Evolutionary conservation across 2,888 invertebrate genomes (phyloP), one percentile per base, ranked within the genome.

Genomic region (Homarus gammarus): DNA sequence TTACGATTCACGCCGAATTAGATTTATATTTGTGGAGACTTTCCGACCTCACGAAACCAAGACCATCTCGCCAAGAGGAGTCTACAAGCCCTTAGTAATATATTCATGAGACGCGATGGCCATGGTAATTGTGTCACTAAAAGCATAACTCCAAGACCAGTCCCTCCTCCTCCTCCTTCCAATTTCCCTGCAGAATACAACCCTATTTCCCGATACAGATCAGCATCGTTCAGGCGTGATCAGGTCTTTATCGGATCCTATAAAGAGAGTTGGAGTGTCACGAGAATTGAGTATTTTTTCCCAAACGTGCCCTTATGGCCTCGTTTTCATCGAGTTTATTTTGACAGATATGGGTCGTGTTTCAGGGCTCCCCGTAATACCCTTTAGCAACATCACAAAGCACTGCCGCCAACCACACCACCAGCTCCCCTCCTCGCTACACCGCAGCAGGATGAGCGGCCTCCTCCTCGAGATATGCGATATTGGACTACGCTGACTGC

Each of bases 171-270:
- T 3, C 1, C 10, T 10, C n/a, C n/a, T n/a, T n/a, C n/a, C n/a
- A n/a, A n/a, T n/a, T n/a, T n/a, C 64, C 27, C 27, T 8, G 64
- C 27, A 22, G 64, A 64, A 64, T 64, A 64, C 5, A 64, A 64
- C 64, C 64, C 64, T 64, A 27, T 64, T 64, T 27, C 64, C 27
- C 27, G 27, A 64, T 64, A 27, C 64, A 27, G 27, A 64, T 64
- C 27, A 64, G 27, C 27, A 64, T 64, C 64, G 64, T 27, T 64
- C 18, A 64, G 64, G 64, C 64, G 64, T 64, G 64, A 64, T 64
- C 64, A 64, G 64, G 2, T 27, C 64, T 64, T 64, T 64, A 64
- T 64, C 64, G 64, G 64, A 64, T 64, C 64, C 64, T 10, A 64
- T 64, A 27, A 64, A 64, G 64, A 64, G 64, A 64, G 64, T 64